Conservation (phyloP, 2,888 invertebrate species). For the Gasteruption jaculator region DNA sequence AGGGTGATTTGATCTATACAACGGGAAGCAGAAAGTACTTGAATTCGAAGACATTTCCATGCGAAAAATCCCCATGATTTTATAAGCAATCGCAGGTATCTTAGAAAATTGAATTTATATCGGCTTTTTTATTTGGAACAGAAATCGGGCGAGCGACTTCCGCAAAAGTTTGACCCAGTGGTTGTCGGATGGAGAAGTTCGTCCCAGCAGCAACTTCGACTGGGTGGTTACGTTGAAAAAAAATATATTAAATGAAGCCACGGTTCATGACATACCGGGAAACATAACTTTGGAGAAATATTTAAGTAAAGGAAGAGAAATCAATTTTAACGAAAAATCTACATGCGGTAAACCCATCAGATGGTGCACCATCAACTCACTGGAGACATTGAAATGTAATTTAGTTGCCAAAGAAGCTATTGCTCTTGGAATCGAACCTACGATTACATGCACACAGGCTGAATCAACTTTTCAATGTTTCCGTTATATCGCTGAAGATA, state of each 20-base stretch:
- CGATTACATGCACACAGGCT: constrained; percentile 55
- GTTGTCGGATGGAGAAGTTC: too few relatives aligned
- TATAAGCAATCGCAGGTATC: too few relatives aligned
- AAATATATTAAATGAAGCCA: constrained; percentile 20
- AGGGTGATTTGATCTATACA: too few relatives aligned
- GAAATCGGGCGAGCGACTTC: too few relatives aligned
- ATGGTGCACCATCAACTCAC: constrained; percentile 60
- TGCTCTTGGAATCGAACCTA: constrained; percentile 59
- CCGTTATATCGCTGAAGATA: constrained; percentile 52
- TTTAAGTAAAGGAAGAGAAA: constrained; percentile 25
- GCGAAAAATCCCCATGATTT: too few relatives aligned
- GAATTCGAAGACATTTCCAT: too few relatives aligned
- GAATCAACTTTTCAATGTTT: constrained; percentile 56
- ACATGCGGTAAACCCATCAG: constrained; percentile 43
- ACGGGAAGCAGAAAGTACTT: too few relatives aligned
- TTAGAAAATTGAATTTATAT: too few relatives aligned
- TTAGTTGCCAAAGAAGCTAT: constrained; percentile 59
- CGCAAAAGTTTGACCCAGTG: too few relatives aligned
- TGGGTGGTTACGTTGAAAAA: constrained; percentile 23
- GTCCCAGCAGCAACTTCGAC: too few relatives aligned
- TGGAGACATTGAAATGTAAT: constrained; percentile 59
- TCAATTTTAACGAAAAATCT: constrained; percentile 19
- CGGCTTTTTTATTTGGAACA: too few relatives aligned
- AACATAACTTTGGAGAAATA: constrained; percentile 20
- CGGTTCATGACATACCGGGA: constrained; percentile 5